Evolutionary conservation across 2,888 invertebrate species (phyloP).

Genomic region (Hyalella azteca): DNA sequence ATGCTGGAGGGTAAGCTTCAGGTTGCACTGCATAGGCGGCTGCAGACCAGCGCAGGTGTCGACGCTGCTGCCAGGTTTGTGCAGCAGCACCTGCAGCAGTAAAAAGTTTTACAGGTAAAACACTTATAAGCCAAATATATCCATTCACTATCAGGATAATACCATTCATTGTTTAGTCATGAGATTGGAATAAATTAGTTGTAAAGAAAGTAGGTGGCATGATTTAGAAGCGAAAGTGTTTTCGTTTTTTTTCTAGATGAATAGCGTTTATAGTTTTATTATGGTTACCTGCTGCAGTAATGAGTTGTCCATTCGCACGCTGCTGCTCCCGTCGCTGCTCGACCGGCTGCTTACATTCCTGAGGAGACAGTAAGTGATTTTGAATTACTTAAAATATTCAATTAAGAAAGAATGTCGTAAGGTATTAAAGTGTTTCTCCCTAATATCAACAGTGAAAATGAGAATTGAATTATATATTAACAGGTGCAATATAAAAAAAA

Average conservation of each 20-base stretch:
- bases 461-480: too few relatives aligned
- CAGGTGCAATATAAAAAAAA: too few relatives aligned
- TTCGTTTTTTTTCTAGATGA: too few relatives aligned
- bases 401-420: too few relatives aligned
- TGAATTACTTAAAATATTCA: too few relatives aligned
- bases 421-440: too few relatives aligned
- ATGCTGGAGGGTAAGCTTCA: constrained; percentile 74
- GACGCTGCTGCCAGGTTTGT: constrained; percentile 90
- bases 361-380: neutral
- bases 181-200: too few relatives aligned
- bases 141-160: neutral
- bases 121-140: neutral
- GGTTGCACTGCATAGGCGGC: constrained; percentile 47
- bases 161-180: too few relatives aligned
- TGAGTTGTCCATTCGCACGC: neutral
- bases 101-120: neutral
- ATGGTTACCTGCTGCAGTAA: constrained; percentile 2
- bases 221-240: too few relatives aligned
- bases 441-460: too few relatives aligned
- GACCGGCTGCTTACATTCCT: constrained; percentile 5
- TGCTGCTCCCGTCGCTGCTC: neutral
- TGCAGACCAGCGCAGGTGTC: constrained; percentile 54
- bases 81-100: constrained; percentile 60
- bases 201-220: too few relatives aligned
- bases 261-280: too few relatives aligned